A percentile compares a stretch with the other conserved stretches of the same genome.
Conservation (phyloP, 2,888 invertebrate genomes). For the Rhagophthalmus giganteus region DNA sequence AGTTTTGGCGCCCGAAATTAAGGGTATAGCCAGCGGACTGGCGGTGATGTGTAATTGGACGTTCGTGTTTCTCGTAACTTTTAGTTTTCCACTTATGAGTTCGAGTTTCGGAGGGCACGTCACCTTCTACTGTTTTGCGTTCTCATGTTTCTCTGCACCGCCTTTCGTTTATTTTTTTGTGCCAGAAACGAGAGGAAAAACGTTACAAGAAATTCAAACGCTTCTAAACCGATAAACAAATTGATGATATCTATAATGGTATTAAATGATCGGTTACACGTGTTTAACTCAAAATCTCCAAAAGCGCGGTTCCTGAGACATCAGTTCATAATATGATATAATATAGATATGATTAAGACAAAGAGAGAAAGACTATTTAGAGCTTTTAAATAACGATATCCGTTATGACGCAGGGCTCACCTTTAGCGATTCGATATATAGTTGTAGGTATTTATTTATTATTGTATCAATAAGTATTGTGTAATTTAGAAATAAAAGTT, state of each 20-base stretch:
- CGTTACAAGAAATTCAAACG: slow-evolving; percentile 48
- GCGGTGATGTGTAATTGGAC: slow-evolving; percentile 49
- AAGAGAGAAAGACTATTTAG: no score
- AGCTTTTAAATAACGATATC: no score
- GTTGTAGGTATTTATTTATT: no score
- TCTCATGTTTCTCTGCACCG: slow-evolving; percentile 44
- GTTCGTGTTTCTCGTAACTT: slow-evolving; percentile 50
- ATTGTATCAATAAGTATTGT: no score
- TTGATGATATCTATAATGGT: not conserved
- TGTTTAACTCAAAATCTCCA: no score
- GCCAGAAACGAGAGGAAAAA: slow-evolving; percentile 52
- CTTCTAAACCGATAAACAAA: slow-evolving; percentile 34
- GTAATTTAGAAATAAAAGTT: no score
- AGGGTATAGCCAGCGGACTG: slow-evolving; percentile 49
- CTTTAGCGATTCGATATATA: no score
- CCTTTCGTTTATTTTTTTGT: slow-evolving; percentile 40
- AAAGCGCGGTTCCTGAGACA: no score
- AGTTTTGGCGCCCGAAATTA: slow-evolving; percentile 49
- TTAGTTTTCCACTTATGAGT: slow-evolving; percentile 49
- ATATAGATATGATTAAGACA: no score
- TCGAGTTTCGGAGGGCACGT: slow-evolving; percentile 44
- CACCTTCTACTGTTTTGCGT: slow-evolving; percentile 49
- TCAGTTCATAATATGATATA: no score
- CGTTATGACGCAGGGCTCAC: no score
- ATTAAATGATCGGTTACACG: not conserved